These are phyloP conservation scores for Phlogophora meticulosa DNA, from an alignment of 2,888 invertebrate genomes.

Conservation along the genomic window DNA sequence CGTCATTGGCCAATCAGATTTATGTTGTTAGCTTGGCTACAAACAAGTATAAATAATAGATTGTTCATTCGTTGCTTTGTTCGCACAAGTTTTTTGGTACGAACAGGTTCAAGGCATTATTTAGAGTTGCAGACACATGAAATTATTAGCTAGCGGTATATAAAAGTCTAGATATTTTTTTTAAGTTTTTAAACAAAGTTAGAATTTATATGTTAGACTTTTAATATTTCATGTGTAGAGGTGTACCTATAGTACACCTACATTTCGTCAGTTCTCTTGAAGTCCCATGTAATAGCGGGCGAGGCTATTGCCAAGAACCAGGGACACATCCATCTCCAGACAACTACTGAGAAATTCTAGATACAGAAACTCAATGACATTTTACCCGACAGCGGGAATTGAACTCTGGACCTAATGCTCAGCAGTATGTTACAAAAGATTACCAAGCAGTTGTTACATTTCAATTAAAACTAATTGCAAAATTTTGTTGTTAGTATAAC, in stretches of 20 bases:
- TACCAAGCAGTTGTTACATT: no score
- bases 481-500: not conserved
- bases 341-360: no score
- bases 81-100: conserved; percentile 40
- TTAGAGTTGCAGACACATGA: not conserved
- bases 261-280: no score
- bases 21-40: conserved; percentile 33
- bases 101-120: conserved; percentile 43
- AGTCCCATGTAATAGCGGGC: no score
- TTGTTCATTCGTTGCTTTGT: not conserved
- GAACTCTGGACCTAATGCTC: no score
- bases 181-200: not conserved
- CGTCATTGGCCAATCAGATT: conserved; percentile 33
- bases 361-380: no score
- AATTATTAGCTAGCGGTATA: not conserved
- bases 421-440: no score
- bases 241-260: no score
- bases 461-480: not conserved
- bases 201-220: no score
- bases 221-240: not conserved
- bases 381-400: no score
- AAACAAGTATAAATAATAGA: conserved; percentile 42
- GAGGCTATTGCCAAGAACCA: no score
- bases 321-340: no score
- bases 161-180: not conserved